phyloP scores from a whole-genome alignment of 2,888 invertebrate species.

The Anoplius nigerrimus region DNA sequence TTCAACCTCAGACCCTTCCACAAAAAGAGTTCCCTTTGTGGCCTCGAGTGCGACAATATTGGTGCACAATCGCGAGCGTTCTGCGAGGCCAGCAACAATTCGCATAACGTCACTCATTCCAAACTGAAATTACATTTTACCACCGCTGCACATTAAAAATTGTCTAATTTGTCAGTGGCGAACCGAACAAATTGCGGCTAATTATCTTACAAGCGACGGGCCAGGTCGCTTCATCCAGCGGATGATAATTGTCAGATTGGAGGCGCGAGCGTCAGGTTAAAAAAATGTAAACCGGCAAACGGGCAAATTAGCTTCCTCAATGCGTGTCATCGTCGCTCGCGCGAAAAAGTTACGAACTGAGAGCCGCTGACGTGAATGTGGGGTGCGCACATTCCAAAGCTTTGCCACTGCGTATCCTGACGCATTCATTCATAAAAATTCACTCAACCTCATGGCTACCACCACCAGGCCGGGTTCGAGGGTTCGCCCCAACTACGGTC shows the following conservation, averaged over 20 bases:
- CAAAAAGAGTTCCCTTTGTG: conserved; percentile 27
- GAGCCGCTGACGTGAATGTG: conserved; percentile 58
- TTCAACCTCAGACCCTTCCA: conserved; percentile 52
- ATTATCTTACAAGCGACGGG: no score
- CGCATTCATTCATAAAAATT: conserved; percentile 66
- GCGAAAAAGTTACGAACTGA: conserved; percentile 48
- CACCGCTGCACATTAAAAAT: no score
- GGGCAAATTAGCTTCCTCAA: not conserved
- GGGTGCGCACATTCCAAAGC: conserved; percentile 59
- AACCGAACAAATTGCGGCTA: no score
- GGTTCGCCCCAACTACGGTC: conserved; percentile 57
- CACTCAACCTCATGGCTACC: conserved; percentile 57
- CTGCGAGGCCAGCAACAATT: no score
- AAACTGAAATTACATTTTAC: no score
- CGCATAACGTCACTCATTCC: no score
- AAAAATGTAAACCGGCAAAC: not conserved
- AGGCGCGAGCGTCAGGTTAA: no score
- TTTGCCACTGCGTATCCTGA: conserved; percentile 57
- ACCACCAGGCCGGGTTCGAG: conserved; percentile 56
- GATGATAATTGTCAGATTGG: no score
- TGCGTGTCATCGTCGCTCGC: no score
- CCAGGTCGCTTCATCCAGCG: no score
- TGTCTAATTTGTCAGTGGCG: no score
- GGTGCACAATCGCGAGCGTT: conserved; percentile 43
- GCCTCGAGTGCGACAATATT: conserved; percentile 43